Evolutionary conservation across 2,797 vertebrate species (phyloP), one percentile per base, ranked within the genome.

Genomic region (Phrynocephalus forsythii): DNA sequence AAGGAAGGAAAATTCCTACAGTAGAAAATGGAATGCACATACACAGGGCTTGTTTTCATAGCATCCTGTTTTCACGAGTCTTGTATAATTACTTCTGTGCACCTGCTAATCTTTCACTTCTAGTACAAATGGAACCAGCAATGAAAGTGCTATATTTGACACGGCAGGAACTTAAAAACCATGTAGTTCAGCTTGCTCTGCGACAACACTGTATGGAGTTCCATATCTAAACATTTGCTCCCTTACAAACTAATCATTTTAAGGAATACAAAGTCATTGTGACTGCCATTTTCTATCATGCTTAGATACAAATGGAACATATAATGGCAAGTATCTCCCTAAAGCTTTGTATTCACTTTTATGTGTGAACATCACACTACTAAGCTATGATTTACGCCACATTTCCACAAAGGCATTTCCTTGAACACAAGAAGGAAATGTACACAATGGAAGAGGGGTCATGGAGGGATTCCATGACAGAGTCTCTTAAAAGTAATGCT

Each of bases 11-110:
- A 48, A 11, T 7, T 16, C n/a, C n/a, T 68, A 26, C 44, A 68
- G 44, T 82, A 33, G n/a, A 3, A 71, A 69, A 38, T 73, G 48
- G n/a, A 44, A 73, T 56, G 78, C 56, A 75, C 85, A 82, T 84
- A 79, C 67, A 88, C 82, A 85, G 90, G 83, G 75, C 89, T 50
- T 86, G 30, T 72, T 1, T 18, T 77, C 26, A 20, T 68, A 44
- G 38, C 38, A 44, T 44, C 38, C 38, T 44, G 33, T 28, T 82
- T 87, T 69, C 52, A 83, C 16, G 56, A 16, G 88, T 79, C 56
- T 91, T 72, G 84, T 0, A 56, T 9, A 56, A 83, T 44, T 71
- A 86, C 83, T 52, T 33, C 68, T 75, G 87, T 10, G 87, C 26
- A 78, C 44, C 63, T 5, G 79, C 84, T 82, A 85, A 11, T 7